Conservation (phyloP, 2,888 invertebrate species). For the Caenorhabditis imperialis region DNA sequence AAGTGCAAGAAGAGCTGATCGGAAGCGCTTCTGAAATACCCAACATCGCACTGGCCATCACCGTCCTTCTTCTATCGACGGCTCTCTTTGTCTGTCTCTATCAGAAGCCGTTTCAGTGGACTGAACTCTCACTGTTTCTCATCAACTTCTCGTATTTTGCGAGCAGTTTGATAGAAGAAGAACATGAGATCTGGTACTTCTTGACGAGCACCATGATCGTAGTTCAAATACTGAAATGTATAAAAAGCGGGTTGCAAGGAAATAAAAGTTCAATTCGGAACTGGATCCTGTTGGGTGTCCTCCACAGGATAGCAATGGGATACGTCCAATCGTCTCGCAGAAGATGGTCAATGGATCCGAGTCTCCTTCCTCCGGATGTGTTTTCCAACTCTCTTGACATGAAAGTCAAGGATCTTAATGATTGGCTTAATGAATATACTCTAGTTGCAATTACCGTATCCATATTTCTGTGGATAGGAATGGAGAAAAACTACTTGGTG, state of each 20-base stretch:
- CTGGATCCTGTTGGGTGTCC: conserved; percentile 6
- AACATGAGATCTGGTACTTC: conserved; percentile 73
- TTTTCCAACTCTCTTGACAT: conserved; percentile 28
- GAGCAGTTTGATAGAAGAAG: conserved; percentile 73
- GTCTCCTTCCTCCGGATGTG: conserved; percentile 18
- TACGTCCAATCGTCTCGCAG: conserved; percentile 56
- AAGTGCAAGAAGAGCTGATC: conserved; percentile 35
- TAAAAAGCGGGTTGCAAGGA: conserved; percentile 1
- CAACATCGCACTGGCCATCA: not conserved
- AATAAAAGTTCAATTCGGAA: not conserved
- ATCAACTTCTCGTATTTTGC: conserved; percentile 56
- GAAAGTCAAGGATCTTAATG: conserved; percentile 14
- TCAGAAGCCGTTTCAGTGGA: not conserved
- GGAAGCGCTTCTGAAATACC: conserved; percentile 40
- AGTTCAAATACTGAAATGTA: not conserved
- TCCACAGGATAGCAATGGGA: conserved; percentile 60
- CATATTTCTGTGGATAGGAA: not conserved
- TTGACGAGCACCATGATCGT: conserved; percentile 26
- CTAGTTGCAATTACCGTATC: not conserved
- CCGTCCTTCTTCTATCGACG: conserved; percentile 15
- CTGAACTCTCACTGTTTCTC: conserved; percentile 11
- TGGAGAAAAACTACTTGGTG: not conserved
- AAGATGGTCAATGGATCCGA: conserved; percentile 66
- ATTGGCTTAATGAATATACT: conserved; percentile 5
- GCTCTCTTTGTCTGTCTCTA: conserved; percentile 2